Evolutionary conservation across 2,797 vertebrate species (phyloP), one percentile per base, ranked within the genome.

Genomic region (Chanos chanos): DNA sequence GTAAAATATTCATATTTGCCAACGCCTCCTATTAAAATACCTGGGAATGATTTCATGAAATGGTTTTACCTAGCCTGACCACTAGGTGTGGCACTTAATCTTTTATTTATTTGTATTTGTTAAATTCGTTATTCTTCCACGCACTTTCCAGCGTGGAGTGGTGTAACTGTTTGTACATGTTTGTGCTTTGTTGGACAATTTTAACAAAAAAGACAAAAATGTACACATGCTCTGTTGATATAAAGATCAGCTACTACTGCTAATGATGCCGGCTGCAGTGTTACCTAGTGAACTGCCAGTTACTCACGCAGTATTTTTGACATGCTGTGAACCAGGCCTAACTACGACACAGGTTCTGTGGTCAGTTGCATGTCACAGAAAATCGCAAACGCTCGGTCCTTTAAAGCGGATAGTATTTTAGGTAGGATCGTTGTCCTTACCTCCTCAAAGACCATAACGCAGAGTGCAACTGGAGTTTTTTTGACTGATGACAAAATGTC

Each of bases 51-150:
- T 12, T 24, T 21, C 18, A 40, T 58, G 43, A 50, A 72, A 71
- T 74, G 86, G 88, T 75, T 81, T 72, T 91, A 87, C 89, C 84
- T 53, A 60, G 71, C 79, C 81, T 79, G 65, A 79, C 90, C 90
- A 90, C 90, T 91, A 91, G 90, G 89, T 91, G 90, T 91, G 87
- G 90, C 90, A 90, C 89, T 90, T 89, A 88, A 90, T 90, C 90
- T 87, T 83, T 84, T 85, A 86, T 86, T 87, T 83, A 80, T 85
- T 79, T 72, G 68, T 72, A 62, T 39, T 41, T 58, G 70, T 68
- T 39, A 47, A 50, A 68, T 54, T 51, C 21, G 53, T 33, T n/a
- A 22, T 50, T 62, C 12, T 28, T n/a, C n/a, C n/a, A n/a, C n/a
- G n/a, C n/a, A n/a, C n/a, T n/a, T n/a, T n/a, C n/a, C n/a, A n/a